These are phyloP conservation scores for Pseudonaja textilis DNA, from an alignment of 2,113 vertebrate genomes.

Conservation along the genomic window DNA sequence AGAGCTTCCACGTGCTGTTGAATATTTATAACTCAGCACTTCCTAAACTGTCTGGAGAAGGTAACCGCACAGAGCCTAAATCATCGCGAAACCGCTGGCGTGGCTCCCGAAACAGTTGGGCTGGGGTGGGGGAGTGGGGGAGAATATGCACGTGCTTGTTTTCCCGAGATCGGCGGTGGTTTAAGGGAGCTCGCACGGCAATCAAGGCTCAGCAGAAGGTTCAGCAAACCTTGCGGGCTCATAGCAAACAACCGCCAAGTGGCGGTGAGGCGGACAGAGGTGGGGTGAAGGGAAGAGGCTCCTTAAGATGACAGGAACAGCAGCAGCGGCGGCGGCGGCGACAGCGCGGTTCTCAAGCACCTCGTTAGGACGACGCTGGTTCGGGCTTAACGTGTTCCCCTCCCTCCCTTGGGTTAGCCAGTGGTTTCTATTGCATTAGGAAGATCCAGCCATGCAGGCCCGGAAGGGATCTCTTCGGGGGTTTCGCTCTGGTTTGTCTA, in stretches of 20 bases:
- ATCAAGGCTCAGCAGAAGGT: slow-evolving; percentile 1
- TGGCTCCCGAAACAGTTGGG: slow-evolving; percentile 53
- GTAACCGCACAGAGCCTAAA: slow-evolving; percentile 58
- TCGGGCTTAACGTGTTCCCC: neutral
- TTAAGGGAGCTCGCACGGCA: slow-evolving; percentile 38
- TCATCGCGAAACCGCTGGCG: slow-evolving; percentile 44
- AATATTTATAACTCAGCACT: slow-evolving; percentile 79
- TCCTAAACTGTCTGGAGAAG: slow-evolving; percentile 61
- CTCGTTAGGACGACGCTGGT: neutral
- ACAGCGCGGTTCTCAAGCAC: neutral
- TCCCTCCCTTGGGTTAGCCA: neutral
- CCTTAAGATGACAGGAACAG: neutral
- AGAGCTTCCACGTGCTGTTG: slow-evolving; percentile 71
- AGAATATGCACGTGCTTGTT: slow-evolving; percentile 55
- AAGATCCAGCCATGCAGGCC: neutral
- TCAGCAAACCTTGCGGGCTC: slow-evolving; percentile 11
- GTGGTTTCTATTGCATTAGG: neutral
- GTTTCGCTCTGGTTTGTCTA: neutral
- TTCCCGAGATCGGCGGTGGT: slow-evolving; percentile 38
- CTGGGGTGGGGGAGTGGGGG: neutral
- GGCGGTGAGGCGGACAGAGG: neutral
- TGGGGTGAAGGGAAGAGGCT: neutral
- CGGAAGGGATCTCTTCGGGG: neutral
- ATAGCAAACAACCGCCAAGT: neutral
- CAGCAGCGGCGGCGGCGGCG: neutral